phyloP scores from a whole-genome alignment of 2,113 vertebrate genomes.

The human (Homo sapiens) region GRCh38 chr7:91868001-91868500 shows the following conservation, averaged over 20 bases:
- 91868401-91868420: not conserved
- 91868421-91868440: not conserved
- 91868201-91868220: not conserved
- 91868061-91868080: not conserved
- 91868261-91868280: not conserved
- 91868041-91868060: not conserved
- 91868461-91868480: constrained; percentile 21
- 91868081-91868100: constrained; percentile 3
- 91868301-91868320: constrained; percentile 18
- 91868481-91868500: not conserved
- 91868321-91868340: not conserved
- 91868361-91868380: not conserved
- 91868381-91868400: not conserved
- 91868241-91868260: not conserved
- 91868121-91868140: constrained; percentile 3
- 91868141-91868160: not conserved
- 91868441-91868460: not conserved
- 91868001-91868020: not conserved
- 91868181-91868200: not conserved
- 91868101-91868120: not conserved
- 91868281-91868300: not conserved
- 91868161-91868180: not conserved
- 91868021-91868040: not conserved
- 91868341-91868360: not conserved
- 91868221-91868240: not conserved